Evolutionary conservation across 2,797 vertebrate genomes (phyloP).

Genomic region (Poecilia velifera): DNA sequence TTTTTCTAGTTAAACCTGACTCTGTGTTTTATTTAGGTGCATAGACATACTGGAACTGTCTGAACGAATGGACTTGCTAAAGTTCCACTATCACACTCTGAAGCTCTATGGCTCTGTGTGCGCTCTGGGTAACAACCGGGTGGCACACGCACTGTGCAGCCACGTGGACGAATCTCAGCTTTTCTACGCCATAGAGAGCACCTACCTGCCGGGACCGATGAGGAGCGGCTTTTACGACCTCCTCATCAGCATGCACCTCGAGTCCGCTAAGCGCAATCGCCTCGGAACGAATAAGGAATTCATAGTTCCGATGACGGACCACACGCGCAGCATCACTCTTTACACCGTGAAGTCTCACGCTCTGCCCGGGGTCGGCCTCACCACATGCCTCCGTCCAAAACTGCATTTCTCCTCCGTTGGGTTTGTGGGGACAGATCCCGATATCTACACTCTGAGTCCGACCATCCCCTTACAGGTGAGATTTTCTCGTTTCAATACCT

Average conservation of each 20-base stretch:
- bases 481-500: neutral
- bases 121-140: conserved; percentile 95
- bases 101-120: conserved; percentile 92
- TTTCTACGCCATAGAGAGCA: conserved; percentile 91
- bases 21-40: conserved; percentile 77
- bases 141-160: conserved; percentile 93
- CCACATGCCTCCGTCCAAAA: conserved; percentile 89
- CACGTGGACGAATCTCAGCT: conserved; percentile 94
- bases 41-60: conserved; percentile 95
- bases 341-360: conserved; percentile 84
- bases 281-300: conserved; percentile 94
- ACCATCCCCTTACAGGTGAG: conserved; percentile 84
- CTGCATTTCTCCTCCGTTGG: conserved; percentile 88
- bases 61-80: conserved; percentile 86
- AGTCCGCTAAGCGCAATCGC: conserved; percentile 91
- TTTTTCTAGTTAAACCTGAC: neutral
- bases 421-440: conserved; percentile 84
- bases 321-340: conserved; percentile 87
- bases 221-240: conserved; percentile 94
- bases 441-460: conserved; percentile 86
- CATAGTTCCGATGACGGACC: conserved; percentile 90
- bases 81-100: conserved; percentile 93
- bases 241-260: conserved; percentile 94
- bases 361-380: conserved; percentile 89
- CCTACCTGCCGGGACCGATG: conserved; percentile 90